Base-by-base conservation (phyloP, 1,140 invertebrate genomes). In the Drosophila sp. region DNA sequence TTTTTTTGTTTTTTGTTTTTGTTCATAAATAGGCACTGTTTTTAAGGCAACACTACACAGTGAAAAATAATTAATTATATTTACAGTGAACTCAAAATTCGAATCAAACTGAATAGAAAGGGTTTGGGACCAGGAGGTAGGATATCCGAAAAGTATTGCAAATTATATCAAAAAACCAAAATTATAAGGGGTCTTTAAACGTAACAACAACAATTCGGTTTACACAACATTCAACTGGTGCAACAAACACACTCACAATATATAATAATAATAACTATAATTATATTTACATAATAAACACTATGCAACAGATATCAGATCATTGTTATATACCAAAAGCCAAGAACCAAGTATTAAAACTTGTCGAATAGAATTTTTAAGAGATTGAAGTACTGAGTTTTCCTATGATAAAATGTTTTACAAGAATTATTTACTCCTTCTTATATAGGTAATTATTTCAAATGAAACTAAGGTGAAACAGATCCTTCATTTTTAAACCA, bases 11-110 rank as follows among this genome's bases (percentile, higher is more conserved):
- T 56, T 79, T 66, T 73, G 69, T 78, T 70, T 54, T 89, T 87
- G 55, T 65, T 80, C 78, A 78, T 85, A 91, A 92, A 92, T 83
- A 92, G 91, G 91, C 91, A 92, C 91, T 92, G 90, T 92, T 91
- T 90, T 81, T 92, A 92, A 92, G 91, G 91, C 91, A 91, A 90
- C 84, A 90, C 91, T 92, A 92, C 90, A 92, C 80, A 92, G 91
- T 92, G 91, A 91, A 92, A 67, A 75, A 41, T 85, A 69, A 70
- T 76, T 32, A 76, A 11, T 64, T 40, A 25, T 60, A 60, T 25
- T 30, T 70, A 71, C 63, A 32, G 8, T 67, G 35, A 47, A 63
- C 65, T 11, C 5, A 57, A 70, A 44, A 6, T 35, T 38, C 38
- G 1, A 76, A 73, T 44, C 2, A 38, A 80, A 50, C 27, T 33